Conservation (phyloP, 2,888 invertebrate genomes). For the Leptopterna dolabrata region DNA sequence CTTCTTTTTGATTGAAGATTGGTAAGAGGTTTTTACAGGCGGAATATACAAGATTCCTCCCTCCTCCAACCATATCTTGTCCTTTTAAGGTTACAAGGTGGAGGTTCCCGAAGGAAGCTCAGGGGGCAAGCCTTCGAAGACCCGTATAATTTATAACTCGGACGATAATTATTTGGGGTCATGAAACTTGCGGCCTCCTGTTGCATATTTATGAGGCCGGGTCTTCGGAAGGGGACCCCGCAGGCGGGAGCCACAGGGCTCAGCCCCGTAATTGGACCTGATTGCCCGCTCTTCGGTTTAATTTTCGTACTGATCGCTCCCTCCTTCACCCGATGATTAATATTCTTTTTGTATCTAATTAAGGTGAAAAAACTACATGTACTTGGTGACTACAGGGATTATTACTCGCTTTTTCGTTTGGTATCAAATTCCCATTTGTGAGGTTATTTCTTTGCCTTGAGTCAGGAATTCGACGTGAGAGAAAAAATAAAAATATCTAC, state of each 20-base stretch:
- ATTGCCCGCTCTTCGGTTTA: slow-evolving; percentile 48
- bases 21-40: background rate
- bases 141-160: slow-evolving; percentile 50
- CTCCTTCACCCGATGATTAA: slow-evolving; percentile 16
- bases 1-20: background rate
- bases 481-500: no score
- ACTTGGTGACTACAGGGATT: background rate
- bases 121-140: slow-evolving; percentile 27
- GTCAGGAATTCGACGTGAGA: no score
- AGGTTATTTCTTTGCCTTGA: background rate
- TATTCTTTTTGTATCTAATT: slow-evolving; percentile 37
- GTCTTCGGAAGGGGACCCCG: background rate
- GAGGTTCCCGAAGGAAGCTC: slow-evolving; percentile 42
- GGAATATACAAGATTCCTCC: background rate
- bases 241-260: slow-evolving; percentile 7
- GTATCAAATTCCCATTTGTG: background rate
- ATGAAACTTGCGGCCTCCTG: slow-evolving; percentile 50
- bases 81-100: slow-evolving; percentile 46
- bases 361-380: background rate
- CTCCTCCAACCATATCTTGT: slow-evolving; percentile 6
- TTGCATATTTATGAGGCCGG: slow-evolving; percentile 50
- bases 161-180: slow-evolving; percentile 52
- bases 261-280: slow-evolving; percentile 44
- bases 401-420: background rate
- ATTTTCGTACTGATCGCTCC: slow-evolving; percentile 43